Evolutionary conservation across 2,797 vertebrate genomes (phyloP).

Genomic region (Eidolon dupreanum): DNA sequence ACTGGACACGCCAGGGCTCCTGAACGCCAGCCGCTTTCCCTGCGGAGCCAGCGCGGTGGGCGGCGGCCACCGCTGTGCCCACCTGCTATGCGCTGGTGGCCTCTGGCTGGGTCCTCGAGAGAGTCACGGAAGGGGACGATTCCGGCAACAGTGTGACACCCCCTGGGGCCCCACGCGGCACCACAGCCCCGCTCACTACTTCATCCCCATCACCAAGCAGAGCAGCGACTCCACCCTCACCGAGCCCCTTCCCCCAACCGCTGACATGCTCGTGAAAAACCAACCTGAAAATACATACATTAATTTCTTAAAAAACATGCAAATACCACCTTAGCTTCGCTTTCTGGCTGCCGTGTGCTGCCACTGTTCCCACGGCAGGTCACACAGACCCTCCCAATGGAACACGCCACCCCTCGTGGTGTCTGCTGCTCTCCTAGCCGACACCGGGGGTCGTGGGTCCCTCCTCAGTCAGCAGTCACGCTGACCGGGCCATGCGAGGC

Average conservation of each 20-base stretch:
- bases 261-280: background rate
- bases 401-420: accelerated
- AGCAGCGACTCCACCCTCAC: background rate
- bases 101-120: background rate
- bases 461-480: background rate
- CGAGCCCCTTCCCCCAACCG: background rate
- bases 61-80: background rate
- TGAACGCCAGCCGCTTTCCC: background rate
- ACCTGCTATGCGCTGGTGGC: background rate
- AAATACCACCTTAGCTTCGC: background rate
- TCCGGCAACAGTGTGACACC: background rate
- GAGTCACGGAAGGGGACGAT: background rate
- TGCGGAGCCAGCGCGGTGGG: background rate
- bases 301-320: background rate
- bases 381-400: accelerated
- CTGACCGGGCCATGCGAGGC: background rate
- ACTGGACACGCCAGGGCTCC: background rate
- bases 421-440: background rate
- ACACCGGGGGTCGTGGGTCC: accelerated
- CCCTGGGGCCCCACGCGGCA: too few species aligned
- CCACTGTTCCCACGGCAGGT: background rate
- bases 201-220: background rate
- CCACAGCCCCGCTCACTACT: background rate
- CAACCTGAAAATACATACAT: background rate
- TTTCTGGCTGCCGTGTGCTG: accelerated